Evolutionary conservation across 2,797 vertebrate species (phyloP), one percentile per base, ranked within the genome.

Genomic region (Lithobates pipiens): DNA sequence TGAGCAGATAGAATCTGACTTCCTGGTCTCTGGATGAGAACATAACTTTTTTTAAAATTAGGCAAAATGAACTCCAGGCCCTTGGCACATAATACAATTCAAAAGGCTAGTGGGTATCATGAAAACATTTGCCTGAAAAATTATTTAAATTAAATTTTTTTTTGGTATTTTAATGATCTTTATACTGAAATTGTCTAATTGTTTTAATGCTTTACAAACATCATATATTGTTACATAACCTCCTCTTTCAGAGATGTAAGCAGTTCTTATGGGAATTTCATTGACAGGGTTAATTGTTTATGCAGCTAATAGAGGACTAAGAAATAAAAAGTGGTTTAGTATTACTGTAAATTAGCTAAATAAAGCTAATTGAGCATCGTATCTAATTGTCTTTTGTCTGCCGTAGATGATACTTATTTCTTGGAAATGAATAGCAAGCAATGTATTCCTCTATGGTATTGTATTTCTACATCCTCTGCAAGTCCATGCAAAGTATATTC

Each of bases 291-390:
- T 85, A 85, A 78, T 10, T 29, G 61, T 44, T 34, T 32, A 29
- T 79, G 75, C 50, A 50, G 27, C 54, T 63, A 44, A 70, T 72
- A 70, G 50, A 23, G 10, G 25, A 44, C 25, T 39, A 73, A 27
- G 32, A 39, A 46, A 16, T 39, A 29, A 75, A 29, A 2, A 69
- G 15, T 54, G 44, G 77, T 76, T 69, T 76, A 85, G 27, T 36
- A 76, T 85, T 80, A 81, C 77, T 27, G 84, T 85, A 85, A 85
- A 80, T 81, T 78, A 85, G 72, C 84, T 80, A 85, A 85, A 85
- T 80, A 85, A 85, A 81, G 77, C 46, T 70, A 85, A 85, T 76
- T 85, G 44, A 57, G 63, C 46, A 76, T 76, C 44, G 63, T 85
- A 85, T 76, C 44, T 80, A 80, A 80, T 80, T 80, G 77, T 61